Evolutionary conservation across 2,888 invertebrate genomes (phyloP).

Genomic region (Mesoligia furuncula): DNA sequence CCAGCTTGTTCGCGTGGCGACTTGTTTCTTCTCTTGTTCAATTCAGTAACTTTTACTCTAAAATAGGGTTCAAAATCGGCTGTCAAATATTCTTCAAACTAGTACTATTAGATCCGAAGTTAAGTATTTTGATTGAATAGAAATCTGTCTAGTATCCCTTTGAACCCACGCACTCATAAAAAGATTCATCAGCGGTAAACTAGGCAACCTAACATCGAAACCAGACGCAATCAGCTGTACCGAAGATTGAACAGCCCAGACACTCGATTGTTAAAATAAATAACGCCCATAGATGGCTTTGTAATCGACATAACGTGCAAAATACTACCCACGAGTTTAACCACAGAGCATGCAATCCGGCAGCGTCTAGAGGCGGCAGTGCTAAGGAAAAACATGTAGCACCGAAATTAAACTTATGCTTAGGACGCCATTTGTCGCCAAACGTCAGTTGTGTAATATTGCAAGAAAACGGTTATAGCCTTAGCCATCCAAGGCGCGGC

Average conservation of each 20-base stretch:
- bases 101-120: not conserved
- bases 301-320: conserved; percentile 44
- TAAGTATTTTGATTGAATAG: conserved; percentile 1
- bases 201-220: conserved; percentile 25
- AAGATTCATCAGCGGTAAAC: conserved; percentile 48
- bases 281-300: conserved; percentile 36
- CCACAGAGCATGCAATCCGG: not conserved
- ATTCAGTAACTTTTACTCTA: not conserved
- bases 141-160: conserved; percentile 8
- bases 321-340: conserved; percentile 46
- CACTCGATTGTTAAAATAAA: conserved; percentile 44
- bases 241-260: conserved; percentile 38
- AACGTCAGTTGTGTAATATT: not conserved
- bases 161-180: conserved; percentile 52
- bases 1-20: no score
- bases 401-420: not conserved
- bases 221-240: conserved; percentile 41
- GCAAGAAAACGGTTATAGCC: not conserved
- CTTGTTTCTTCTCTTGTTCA: not conserved
- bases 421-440: no score
- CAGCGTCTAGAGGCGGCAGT: not conserved
- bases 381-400: no score
- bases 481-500: not conserved
- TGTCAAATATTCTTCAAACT: not conserved
- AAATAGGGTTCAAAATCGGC: not conserved